Conservation (phyloP, 1,140 invertebrate genomes). For the Achatina immaculata region DNA sequence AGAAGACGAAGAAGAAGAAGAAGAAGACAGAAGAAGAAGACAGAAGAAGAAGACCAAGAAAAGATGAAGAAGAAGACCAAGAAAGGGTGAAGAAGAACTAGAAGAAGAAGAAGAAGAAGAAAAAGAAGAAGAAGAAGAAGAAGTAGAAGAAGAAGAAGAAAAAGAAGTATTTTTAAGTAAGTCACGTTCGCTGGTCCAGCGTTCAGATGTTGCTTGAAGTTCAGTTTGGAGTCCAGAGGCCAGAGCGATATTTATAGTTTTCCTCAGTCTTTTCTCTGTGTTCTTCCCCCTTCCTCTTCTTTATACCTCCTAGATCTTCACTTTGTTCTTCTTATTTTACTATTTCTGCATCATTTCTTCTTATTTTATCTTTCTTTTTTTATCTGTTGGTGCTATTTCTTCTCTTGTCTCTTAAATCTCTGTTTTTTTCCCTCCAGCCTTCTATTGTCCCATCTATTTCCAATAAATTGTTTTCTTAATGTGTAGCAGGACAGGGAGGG, state of each 20-base stretch:
- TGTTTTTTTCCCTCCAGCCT: background rate
- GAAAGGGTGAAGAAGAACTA: background rate
- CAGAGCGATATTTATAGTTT: too few relatives aligned
- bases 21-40: conserved; percentile 9
- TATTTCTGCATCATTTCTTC: too few relatives aligned
- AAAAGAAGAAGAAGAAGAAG: background rate
- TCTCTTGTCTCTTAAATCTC: background rate
- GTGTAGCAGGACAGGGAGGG: background rate
- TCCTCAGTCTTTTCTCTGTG: too few relatives aligned
- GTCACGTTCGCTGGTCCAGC: too few relatives aligned
- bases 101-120: background rate
- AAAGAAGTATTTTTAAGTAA: background rate
- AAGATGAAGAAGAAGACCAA: background rate
- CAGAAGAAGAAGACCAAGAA: background rate
- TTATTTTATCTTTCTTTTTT: too few relatives aligned
- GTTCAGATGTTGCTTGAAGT: too few relatives aligned
- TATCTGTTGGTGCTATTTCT: background rate
- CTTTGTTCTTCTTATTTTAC: too few relatives aligned
- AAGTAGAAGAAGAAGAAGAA: background rate
- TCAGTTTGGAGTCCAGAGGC: too few relatives aligned
- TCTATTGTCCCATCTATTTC: background rate
- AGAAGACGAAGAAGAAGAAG: background rate
- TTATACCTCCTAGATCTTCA: too few relatives aligned
- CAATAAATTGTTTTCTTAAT: background rate
- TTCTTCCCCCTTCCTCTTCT: too few relatives aligned